phyloP scores from a whole-genome alignment of 2,797 vertebrate species.

The Cheirogaleus major region DNA sequence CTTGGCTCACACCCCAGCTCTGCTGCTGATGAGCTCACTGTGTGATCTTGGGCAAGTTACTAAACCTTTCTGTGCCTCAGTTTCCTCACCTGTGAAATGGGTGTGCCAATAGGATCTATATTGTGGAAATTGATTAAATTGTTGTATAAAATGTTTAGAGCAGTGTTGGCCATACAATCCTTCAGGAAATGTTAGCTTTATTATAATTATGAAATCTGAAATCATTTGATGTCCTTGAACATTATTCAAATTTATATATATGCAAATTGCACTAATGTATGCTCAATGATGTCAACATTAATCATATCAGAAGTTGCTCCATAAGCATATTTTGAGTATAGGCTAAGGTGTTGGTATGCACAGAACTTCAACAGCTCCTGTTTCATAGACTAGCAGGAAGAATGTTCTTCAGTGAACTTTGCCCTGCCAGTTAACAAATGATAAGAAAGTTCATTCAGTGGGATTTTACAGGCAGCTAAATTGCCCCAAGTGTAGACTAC shows the following conservation, averaged over 20 bases:
- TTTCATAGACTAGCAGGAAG: constrained; percentile 33
- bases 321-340: constrained; percentile 75
- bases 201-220: constrained; percentile 67
- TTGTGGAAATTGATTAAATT: not conserved
- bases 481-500: constrained; percentile 75
- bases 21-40: not conserved
- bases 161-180: not conserved
- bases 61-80: not conserved
- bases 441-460: constrained; percentile 63
- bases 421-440: constrained; percentile 64
- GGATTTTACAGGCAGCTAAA: constrained; percentile 71
- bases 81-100: constrained; percentile 39
- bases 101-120: not conserved
- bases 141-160: constrained; percentile 33
- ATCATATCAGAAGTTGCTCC: constrained; percentile 72
- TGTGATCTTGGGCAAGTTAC: not conserved
- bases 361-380: constrained; percentile 20
- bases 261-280: constrained; percentile 66
- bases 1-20: not conserved
- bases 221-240: constrained; percentile 70
- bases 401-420: constrained; percentile 69
- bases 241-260: constrained; percentile 69
- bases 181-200: constrained; percentile 60
- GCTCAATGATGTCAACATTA: constrained; percentile 74
- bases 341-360: not conserved